Conservation (phyloP, 2,113 vertebrate species). For the Sialia sialis region DNA sequence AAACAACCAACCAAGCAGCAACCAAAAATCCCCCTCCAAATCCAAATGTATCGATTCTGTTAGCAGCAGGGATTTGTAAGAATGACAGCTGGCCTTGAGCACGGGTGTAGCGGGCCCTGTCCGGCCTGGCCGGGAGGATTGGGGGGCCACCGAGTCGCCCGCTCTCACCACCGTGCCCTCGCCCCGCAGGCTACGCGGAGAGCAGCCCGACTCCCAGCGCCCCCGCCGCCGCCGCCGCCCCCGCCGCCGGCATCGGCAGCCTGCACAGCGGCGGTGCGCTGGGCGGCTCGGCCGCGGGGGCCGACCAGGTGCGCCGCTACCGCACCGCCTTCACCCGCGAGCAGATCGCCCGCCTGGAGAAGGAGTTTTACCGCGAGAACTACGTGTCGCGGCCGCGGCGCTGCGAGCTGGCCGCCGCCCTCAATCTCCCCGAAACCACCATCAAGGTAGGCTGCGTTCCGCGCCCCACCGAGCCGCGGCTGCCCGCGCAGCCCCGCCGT, state of each 20-base stretch:
- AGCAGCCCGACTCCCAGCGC: slow-evolving; percentile 80
- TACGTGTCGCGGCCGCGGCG: slow-evolving; percentile 96
- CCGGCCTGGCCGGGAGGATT: neutral
- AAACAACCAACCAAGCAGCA: neutral
- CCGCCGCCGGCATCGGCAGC: slow-evolving; percentile 78
- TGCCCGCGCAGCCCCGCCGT: neutral
- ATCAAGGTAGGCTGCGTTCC: slow-evolving; percentile 85
- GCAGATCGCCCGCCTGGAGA: slow-evolving; percentile 94
- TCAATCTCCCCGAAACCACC: slow-evolving; percentile 96
- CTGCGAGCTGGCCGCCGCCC: slow-evolving; percentile 93
- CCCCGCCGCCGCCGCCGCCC: slow-evolving; percentile 58
- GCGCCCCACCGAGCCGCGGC: neutral
- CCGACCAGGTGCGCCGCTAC: slow-evolving; percentile 96
- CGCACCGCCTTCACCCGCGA: slow-evolving; percentile 96
- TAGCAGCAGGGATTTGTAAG: slow-evolving; percentile 56
- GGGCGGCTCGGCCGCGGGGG: slow-evolving; percentile 82
- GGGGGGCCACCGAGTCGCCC: neutral
- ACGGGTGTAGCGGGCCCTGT: neutral
- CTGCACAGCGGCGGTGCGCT: slow-evolving; percentile 81
- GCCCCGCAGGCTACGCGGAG: slow-evolving; percentile 82
- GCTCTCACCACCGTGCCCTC: neutral
- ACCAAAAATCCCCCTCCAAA: neutral
- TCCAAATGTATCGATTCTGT: slow-evolving; percentile 58
- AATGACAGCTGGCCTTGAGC: slow-evolving; percentile 64
- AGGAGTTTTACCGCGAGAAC: slow-evolving; percentile 98